phyloP scores from a whole-genome alignment of 2,888 invertebrate genomes.

The Plutella xylostella region DNA sequence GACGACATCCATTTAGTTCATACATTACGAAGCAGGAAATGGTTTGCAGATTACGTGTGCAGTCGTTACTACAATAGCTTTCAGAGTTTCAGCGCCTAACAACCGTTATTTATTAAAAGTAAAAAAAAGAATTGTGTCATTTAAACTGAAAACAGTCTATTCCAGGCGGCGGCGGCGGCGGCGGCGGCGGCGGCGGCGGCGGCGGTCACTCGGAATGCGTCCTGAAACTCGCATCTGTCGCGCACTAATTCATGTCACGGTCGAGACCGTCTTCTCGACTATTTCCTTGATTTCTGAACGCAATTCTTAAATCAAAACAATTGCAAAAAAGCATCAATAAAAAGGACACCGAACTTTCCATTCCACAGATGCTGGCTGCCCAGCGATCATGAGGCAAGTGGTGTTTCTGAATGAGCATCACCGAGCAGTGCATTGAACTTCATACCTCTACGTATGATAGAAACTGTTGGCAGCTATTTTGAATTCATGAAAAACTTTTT shows the following conservation, averaged over 20 bases:
- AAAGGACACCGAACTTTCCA: constrained; percentile 2
- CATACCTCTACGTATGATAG: constrained; percentile 10
- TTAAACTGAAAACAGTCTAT: constrained; percentile 32
- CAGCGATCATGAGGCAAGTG: neutral
- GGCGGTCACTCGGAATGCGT: constrained; percentile 38
- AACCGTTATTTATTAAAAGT: neutral
- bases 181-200: too few relatives aligned
- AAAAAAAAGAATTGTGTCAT: constrained; percentile 21
- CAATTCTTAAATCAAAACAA: constrained; percentile 4
- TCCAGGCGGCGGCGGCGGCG: too few relatives aligned
- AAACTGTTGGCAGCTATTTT: constrained; percentile 18
- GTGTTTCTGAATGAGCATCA: constrained; percentile 10
- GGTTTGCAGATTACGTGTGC: too few relatives aligned
- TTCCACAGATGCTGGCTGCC: too few relatives aligned
- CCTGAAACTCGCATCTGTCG: constrained; percentile 42
- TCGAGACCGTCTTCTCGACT: neutral
- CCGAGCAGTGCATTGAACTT: constrained; percentile 16
- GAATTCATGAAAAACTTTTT: too few relatives aligned
- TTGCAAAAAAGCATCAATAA: neutral
- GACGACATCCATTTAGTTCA: too few relatives aligned
- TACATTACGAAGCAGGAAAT: too few relatives aligned
- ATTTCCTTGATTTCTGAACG: neutral
- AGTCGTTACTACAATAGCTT: too few relatives aligned
- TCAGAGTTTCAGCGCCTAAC: too few relatives aligned
- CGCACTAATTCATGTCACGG: constrained; percentile 40